A percentile compares a stretch with the other conserved stretches of the same genome.
Conservation (phyloP, 2,888 invertebrate genomes). For the Cephonodes hylas region DNA sequence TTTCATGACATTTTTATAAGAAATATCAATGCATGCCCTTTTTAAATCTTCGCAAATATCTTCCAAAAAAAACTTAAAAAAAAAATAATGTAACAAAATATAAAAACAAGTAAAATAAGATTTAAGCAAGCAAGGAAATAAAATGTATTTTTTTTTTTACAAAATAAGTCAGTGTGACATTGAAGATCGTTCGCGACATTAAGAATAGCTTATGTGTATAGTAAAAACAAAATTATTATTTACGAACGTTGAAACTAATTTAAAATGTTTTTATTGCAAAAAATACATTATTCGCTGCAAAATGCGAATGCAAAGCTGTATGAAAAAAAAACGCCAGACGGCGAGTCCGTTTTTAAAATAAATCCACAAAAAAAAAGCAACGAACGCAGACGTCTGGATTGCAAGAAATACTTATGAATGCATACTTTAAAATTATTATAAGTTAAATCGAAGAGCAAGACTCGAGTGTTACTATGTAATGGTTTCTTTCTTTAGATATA, state of each 20-base stretch:
- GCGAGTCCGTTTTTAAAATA: not conserved
- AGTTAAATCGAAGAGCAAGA: constrained; percentile 5
- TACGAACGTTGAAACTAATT: constrained; percentile 4
- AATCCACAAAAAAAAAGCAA: constrained; percentile 7
- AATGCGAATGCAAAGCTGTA: not conserved
- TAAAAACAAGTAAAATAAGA: too few relatives aligned
- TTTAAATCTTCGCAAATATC: too few relatives aligned
- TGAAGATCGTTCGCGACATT: constrained; percentile 5
- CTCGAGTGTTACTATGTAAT: not conserved
- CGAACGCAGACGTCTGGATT: not conserved
- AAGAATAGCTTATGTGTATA: not conserved
- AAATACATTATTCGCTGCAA: constrained; percentile 5
- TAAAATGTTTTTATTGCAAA: constrained; percentile 7
- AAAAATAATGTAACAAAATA: too few relatives aligned
- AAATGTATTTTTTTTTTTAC: not conserved
- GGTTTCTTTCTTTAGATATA: not conserved
- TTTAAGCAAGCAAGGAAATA: not conserved
- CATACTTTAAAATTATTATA: constrained; percentile 6
- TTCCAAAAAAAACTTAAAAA: too few relatives aligned
- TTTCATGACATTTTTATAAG: too few relatives aligned
- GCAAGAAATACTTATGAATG: constrained; percentile 9
- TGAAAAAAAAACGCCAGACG: constrained; percentile 3
- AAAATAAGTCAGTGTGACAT: not conserved
- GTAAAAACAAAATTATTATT: constrained; percentile 10
- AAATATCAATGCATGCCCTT: too few relatives aligned